phyloP scores from a whole-genome alignment of 2,888 invertebrate genomes.

The Cheilosia urbana region DNA sequence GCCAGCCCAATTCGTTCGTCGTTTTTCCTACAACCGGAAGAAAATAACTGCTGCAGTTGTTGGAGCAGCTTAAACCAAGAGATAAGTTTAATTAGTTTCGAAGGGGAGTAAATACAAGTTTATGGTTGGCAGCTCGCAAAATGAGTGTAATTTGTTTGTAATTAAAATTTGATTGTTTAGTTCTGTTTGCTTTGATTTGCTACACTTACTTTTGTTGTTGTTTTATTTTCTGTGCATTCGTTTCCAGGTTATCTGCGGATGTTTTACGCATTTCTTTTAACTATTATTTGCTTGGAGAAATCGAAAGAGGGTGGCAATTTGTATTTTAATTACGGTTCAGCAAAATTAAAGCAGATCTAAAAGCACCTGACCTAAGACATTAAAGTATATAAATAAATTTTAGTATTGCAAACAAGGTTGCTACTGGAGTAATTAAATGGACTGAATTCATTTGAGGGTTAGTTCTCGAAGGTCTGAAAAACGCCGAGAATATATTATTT shows the following conservation, averaged over 20 bases:
- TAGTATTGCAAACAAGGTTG: no score
- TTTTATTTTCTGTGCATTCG: neutral
- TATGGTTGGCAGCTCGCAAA: constrained; percentile 73
- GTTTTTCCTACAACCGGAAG: constrained; percentile 28
- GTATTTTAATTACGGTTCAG: neutral
- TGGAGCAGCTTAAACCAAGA: constrained; percentile 35
- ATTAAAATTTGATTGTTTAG: constrained; percentile 72
- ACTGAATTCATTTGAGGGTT: no score
- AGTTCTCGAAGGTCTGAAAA: no score
- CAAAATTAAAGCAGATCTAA: neutral
- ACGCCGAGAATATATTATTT: no score
- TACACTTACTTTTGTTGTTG: no score
- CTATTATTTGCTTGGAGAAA: constrained; percentile 9
- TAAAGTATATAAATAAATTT: no score
- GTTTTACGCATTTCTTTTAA: constrained; percentile 40
- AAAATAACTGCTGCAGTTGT: constrained; percentile 48
- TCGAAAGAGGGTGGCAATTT: neutral
- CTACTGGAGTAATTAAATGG: no score
- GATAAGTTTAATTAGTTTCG: constrained; percentile 74
- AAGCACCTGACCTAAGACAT: no score
- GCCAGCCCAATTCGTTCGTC: constrained; percentile 10
- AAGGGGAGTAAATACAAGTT: constrained; percentile 71
- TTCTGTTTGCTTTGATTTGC: constrained; percentile 37
- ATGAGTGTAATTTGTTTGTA: constrained; percentile 72
- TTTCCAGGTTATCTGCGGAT: constrained; percentile 39